These are phyloP conservation scores for Corythoichthys haematopterus DNA, from an alignment of 2,113 vertebrate species.

Conservation along the genomic window DNA sequence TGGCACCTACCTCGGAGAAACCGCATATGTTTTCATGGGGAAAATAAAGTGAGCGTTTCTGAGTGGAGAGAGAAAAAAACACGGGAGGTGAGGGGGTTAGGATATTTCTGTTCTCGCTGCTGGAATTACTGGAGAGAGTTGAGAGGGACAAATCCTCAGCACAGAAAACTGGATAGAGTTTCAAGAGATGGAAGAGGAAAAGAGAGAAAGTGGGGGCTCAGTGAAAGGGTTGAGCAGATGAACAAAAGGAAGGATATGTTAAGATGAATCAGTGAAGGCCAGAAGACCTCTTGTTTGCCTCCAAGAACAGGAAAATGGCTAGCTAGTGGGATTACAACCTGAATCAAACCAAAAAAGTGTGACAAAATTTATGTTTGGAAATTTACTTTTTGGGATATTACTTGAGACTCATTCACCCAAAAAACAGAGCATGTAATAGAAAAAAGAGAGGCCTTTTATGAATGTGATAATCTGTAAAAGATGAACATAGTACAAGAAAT, in stretches of 20 bases:
- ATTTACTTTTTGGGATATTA: neutral
- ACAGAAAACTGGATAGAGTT: constrained; percentile 24
- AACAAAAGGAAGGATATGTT: constrained; percentile 19
- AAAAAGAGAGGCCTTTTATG: neutral
- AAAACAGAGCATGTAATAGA: neutral
- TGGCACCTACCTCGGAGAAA: constrained; percentile 49
- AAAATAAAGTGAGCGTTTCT: constrained; percentile 38
- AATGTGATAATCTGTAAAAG: constrained; percentile 13
- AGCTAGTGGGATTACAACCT: constrained; percentile 6
- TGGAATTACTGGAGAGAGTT: constrained; percentile 26
- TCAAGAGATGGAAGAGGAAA: constrained; percentile 35
- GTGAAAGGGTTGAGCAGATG: constrained; percentile 18
- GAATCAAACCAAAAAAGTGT: neutral
- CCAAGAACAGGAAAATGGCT: constrained; percentile 3
- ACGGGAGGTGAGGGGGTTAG: constrained; percentile 34
- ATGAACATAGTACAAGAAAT: constrained; percentile 8
- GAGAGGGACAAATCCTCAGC: constrained; percentile 33
- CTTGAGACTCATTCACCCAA: neutral
- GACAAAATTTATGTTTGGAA: neutral
- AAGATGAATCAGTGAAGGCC: constrained; percentile 24
- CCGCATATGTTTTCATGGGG: constrained; percentile 38
- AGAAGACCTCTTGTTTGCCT: constrained; percentile 36
- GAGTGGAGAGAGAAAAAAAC: constrained; percentile 35
- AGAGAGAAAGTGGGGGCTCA: constrained; percentile 20
- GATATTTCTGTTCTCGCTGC: constrained; percentile 50